Base-by-base conservation (phyloP, 2,797 vertebrate genomes). In the Anguilla megastoma region DNA sequence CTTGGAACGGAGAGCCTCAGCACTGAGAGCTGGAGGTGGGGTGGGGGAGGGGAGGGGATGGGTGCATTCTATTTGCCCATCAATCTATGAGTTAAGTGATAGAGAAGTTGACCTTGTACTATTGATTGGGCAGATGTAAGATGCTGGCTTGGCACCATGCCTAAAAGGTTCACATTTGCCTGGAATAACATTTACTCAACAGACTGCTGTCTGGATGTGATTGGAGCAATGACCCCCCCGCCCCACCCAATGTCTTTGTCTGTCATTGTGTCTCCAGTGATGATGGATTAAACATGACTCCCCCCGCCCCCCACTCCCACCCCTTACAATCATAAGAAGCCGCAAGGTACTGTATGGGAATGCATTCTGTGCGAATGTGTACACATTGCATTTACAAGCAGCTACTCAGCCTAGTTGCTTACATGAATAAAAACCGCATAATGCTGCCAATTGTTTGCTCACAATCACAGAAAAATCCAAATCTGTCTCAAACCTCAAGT, bases 61-160 rank as follows among this genome's bases (percentile, higher is more conserved):
- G 63, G 24, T 27, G 63, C n/a, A 7, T 27, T 10, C 6, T 69
- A 6, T 69, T 5, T 69, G 63, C 24, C n/a, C 21, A 58, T 58
- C 56, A 18, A 14, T 58, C 56, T 58, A 58, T 58, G 63, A 69
- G 63, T 69, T 69, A 69, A 69, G 63, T 69, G 63, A 69, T n/a
- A 69, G 63, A 69, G n/a, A 69, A 27, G 63, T 27, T 9, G 63
- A 69, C 63, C 63, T 27, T 69, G 63, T 24, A 69, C 21, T 27
- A 69, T 69, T 69, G 63, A 69, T 69, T 69, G 63, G n/a, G 63
- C 24, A n/a, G n/a, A 69, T 69, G 63, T 69, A 69, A 69, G 63
- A 58, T 58, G 63, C 21, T 69, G n/a, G 63, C 63, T 69, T 69
- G 63, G 63, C 63, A 69, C n/a, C 21, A 27, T 24, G 63, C 63